phyloP scores from a whole-genome alignment of 2,888 invertebrate species.

The Anthrax anthrax region DNA sequence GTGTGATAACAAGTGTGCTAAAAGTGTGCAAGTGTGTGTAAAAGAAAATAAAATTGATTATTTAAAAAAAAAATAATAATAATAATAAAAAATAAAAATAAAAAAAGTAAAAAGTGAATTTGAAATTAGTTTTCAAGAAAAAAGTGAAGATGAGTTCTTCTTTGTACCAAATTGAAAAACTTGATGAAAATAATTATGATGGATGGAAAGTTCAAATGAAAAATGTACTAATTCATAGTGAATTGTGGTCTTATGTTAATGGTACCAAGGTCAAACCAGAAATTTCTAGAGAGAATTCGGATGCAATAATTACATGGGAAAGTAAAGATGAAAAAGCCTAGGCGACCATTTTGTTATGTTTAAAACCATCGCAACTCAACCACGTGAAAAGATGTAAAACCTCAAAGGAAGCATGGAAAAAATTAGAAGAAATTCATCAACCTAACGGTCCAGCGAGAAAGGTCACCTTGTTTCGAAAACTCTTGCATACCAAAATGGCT shows the following conservation, averaged over 20 bases:
- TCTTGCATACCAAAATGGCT: constrained; percentile 6
- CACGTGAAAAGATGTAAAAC: constrained; percentile 12
- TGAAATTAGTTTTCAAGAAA: too few relatives aligned
- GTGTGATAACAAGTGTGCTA: too few relatives aligned
- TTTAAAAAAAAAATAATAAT: too few relatives aligned
- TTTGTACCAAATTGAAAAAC: too few relatives aligned
- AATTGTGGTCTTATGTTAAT: constrained; percentile 6
- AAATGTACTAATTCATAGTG: constrained; percentile 6
- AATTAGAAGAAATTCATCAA: constrained; percentile 9
- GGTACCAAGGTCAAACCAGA: background rate
- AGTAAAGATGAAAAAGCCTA: constrained; percentile 12
- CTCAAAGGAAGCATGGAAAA: constrained; percentile 9
- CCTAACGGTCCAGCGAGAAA: constrained; percentile 12
- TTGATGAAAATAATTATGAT: too few relatives aligned
- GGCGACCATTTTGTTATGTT: constrained; percentile 12
- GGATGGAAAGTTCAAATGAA: background rate
- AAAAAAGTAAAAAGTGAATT: too few relatives aligned
- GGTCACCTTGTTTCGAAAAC: constrained; percentile 9
- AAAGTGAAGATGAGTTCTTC: too few relatives aligned
- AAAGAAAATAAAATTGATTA: too few relatives aligned
- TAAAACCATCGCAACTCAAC: constrained; percentile 12
- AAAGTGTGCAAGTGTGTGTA: too few relatives aligned
- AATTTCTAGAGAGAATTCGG: background rate
- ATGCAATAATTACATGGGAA: constrained; percentile 1
- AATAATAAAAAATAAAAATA: too few relatives aligned